These are phyloP conservation scores for Pitta sordida DNA, from an alignment of 2,113 vertebrate genomes.

Conservation along the genomic window DNA sequence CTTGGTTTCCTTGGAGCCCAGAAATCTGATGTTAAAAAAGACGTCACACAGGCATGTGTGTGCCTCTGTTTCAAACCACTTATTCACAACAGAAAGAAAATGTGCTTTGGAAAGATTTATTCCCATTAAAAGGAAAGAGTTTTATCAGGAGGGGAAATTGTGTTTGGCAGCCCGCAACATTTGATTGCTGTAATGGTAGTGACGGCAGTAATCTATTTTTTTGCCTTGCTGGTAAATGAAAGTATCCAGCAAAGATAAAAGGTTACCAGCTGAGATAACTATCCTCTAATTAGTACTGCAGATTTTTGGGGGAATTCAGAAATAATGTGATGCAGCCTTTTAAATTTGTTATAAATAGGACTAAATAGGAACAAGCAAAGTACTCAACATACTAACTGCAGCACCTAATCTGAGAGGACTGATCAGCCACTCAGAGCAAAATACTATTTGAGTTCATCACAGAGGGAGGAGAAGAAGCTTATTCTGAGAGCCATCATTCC, in stretches of 20 bases:
- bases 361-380: neutral
- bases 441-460: neutral
- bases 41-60: neutral
- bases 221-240: conserved; percentile 68
- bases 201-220: conserved; percentile 52
- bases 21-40: conserved; percentile 4
- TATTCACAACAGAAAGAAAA: conserved; percentile 57
- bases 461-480: neutral
- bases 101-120: conserved; percentile 41
- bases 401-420: neutral
- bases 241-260: conserved; percentile 74
- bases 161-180: conserved; percentile 42
- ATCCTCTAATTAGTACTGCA: conserved; percentile 72
- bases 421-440: neutral
- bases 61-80: conserved; percentile 25
- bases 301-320: conserved; percentile 45
- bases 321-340: conserved; percentile 63
- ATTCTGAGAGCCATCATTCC: neutral
- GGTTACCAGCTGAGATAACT: conserved; percentile 75
- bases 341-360: conserved; percentile 39
- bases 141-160: conserved; percentile 32
- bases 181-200: conserved; percentile 64
- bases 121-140: conserved; percentile 49
- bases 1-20: conserved; percentile 44
- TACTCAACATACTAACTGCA: neutral